Evolutionary conservation across 2,797 vertebrate species (phyloP).

Genomic region (Argya squamiceps): DNA sequence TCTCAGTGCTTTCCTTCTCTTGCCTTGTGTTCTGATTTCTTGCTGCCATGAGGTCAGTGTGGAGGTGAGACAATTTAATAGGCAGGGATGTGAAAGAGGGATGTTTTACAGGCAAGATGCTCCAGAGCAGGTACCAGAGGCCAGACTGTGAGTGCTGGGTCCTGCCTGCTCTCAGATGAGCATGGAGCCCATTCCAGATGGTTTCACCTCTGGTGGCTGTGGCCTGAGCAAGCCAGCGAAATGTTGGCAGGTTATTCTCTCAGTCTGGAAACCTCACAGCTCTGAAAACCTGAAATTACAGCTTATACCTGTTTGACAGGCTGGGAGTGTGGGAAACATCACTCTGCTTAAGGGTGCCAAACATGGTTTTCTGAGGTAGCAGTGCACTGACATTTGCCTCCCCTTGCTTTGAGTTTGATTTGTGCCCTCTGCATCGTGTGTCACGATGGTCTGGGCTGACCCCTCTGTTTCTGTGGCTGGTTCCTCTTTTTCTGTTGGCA

Average conservation of each 20-base stretch:
- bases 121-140: not conserved
- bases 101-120: not conserved
- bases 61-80: not conserved
- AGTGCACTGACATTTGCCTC: not conserved
- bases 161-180: not conserved
- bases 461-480: not conserved
- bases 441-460: not conserved
- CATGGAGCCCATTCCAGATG: not conserved
- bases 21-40: not conserved
- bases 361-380: not conserved
- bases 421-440: not conserved
- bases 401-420: not conserved
- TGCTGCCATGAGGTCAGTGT: accelerated
- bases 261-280: not conserved
- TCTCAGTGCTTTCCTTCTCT: not conserved
- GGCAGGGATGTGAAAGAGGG: not conserved
- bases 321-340: not conserved
- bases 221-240: not conserved
- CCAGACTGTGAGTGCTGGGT: not conserved
- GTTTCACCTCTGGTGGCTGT: not conserved
- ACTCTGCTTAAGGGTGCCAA: not conserved
- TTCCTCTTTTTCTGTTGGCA: not conserved
- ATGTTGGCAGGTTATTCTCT: not conserved
- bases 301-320: not conserved
- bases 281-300: not conserved